Evolutionary conservation across 1,140 invertebrate genomes (phyloP).

Genomic region (Psilanteris sp.): DNA sequence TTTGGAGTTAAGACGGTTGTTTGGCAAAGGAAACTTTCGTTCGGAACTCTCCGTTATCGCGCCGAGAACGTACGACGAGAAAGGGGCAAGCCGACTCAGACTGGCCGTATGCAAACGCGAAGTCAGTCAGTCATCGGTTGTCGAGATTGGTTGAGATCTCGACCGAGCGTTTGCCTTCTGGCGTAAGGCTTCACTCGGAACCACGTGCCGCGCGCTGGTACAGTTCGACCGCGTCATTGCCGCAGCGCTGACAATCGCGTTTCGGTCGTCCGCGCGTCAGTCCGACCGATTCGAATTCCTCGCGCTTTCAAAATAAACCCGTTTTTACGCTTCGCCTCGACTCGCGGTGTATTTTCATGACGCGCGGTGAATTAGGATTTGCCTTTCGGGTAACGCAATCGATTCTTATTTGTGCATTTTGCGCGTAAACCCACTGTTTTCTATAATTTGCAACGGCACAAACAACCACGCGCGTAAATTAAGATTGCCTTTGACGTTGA

Average conservation of each 20-base stretch:
- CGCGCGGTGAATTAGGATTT: too few species aligned
- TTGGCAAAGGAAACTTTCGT: too few species aligned
- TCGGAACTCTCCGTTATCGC: constrained; percentile 41
- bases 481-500: too few species aligned
- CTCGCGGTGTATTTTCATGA: too few species aligned
- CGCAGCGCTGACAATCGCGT: neutral
- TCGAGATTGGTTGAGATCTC: constrained; percentile 18
- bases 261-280: constrained; percentile 4
- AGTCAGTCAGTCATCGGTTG: constrained; percentile 30
- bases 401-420: too few species aligned
- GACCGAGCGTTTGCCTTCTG: neutral
- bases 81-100: constrained; percentile 19
- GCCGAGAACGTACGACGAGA: constrained; percentile 41
- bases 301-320: constrained; percentile 2
- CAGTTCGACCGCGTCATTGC: constrained; percentile 18
- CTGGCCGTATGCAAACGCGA: constrained; percentile 7
- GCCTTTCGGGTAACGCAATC: too few species aligned
- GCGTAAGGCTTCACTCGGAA: constrained; percentile 39
- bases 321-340: too few species aligned
- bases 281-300: too few species aligned
- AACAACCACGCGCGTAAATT: too few species aligned
- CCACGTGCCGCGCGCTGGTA: constrained; percentile 32
- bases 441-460: too few species aligned
- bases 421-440: too few species aligned
- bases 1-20: too few species aligned